Base-by-base conservation (phyloP, 2,888 invertebrate genomes). In the Rhorus exstirpatorius region DNA sequence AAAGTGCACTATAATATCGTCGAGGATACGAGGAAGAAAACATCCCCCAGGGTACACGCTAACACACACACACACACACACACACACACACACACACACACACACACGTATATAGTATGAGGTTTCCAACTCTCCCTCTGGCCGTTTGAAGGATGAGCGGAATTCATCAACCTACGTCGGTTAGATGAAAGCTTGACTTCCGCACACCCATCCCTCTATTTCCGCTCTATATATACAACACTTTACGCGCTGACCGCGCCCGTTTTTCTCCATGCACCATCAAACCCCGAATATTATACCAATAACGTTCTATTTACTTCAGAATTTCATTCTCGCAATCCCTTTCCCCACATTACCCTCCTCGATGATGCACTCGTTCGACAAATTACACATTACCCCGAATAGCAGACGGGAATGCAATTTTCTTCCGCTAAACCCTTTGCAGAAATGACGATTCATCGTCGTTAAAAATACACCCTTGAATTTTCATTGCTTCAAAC, bases 111-210 rank as follows among this genome's bases (percentile, higher is more conserved):
- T 38, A 10, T 38, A 38, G 38, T 38, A 8, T 8, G 38, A 38
- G 38, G 7, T 8, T 38, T 8, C 1, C 38, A 38, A 10, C 35
- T 31, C 55, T 38, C 21, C 51, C 38, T 31, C 67, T 26, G 1
- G 46, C 49, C 58, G 68, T 60, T 82, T 85, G 81, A 85, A 76
- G 82, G 85, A 85, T 82, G 84, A 79, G 75, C 77, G 63, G 80
- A 85, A 86, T 87, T 88, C 84, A 87, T 88, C 85, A 87, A 86
- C 77, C 71, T 65, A 77, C 83, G 84, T 85, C 83, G 77, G 72
- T 31, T 84, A 74, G 77, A 84, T 85, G 85, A 85, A 86, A 84
- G 79, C 79, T 85, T 81, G 77, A 78, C 67, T 65, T 81, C 61
- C 78, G 63, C 63, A 76, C 79, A 8, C 51, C 19, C n/a, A 49